Percentiles rank a stretch among this genome's conserved stretches.
Evolutionary conservation across 2,888 invertebrate species (phyloP).

Genomic region (Unio pictorum): DNA sequence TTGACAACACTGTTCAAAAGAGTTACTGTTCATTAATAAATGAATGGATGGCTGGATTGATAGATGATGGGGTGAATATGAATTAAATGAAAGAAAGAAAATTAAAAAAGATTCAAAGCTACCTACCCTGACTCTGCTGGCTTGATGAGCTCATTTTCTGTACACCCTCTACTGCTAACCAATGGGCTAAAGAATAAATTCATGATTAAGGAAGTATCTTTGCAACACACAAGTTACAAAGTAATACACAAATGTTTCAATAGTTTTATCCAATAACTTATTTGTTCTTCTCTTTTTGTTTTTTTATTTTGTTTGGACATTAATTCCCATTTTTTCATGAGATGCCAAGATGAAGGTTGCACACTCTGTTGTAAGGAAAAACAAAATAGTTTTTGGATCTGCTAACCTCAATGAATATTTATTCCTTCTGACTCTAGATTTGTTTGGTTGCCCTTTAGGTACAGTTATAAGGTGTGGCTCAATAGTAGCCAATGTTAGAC

Average conservation of each 20-base stretch:
- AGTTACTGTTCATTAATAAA: too few relatives aligned
- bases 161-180: constrained; percentile 68
- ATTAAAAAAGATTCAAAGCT: not conserved
- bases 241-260: not conserved
- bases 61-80: too few relatives aligned
- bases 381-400: too few relatives aligned
- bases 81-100: too few relatives aligned
- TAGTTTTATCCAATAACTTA: not conserved
- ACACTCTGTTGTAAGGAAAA: too few relatives aligned
- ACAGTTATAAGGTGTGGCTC: too few relatives aligned
- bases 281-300: not conserved
- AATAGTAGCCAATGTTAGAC: too few relatives aligned
- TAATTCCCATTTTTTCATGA: not conserved
- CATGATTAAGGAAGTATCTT: not conserved
- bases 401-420: too few relatives aligned
- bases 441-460: too few relatives aligned
- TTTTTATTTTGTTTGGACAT: not conserved
- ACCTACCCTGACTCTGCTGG: constrained; percentile 44
- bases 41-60: too few relatives aligned
- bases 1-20: too few relatives aligned
- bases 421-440: too few relatives aligned
- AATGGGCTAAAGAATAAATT: constrained; percentile 59
- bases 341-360: not conserved
- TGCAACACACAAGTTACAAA: not conserved
- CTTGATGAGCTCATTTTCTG: constrained; percentile 46